Evolutionary conservation across 2,113 vertebrate genomes (phyloP).

Genomic region (Carlito syrichta): DNA sequence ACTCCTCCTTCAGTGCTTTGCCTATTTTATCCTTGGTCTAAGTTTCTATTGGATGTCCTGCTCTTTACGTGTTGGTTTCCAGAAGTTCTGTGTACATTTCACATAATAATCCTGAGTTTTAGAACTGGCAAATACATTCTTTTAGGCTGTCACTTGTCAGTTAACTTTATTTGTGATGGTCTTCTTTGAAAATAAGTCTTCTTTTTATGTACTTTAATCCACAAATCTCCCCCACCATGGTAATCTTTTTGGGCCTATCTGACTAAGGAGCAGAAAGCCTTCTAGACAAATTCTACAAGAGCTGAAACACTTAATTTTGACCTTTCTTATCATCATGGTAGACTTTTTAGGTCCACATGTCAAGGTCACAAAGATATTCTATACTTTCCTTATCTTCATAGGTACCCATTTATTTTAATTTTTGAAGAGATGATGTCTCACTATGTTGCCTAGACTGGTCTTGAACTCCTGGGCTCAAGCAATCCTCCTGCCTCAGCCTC

Average conservation of each 20-base stretch:
- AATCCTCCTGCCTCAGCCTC: too few relatives aligned
- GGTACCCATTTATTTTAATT: background rate
- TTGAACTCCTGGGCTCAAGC: too few relatives aligned
- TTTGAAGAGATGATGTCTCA: too few relatives aligned
- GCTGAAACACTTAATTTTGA: too few relatives aligned
- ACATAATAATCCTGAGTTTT: background rate
- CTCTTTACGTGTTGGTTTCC: background rate
- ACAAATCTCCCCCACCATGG: background rate
- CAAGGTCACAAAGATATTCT: background rate
- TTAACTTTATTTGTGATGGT: too few relatives aligned
- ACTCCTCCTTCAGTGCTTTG: background rate
- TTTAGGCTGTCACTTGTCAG: background rate
- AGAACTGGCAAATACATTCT: background rate
- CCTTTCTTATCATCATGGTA: too few relatives aligned
- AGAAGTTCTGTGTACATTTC: background rate
- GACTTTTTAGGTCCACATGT: too few relatives aligned
- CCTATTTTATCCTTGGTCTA: background rate
- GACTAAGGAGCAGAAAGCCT: too few relatives aligned
- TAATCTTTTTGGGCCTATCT: background rate
- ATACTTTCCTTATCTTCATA: background rate
- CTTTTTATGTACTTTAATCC: background rate
- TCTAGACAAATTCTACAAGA: too few relatives aligned
- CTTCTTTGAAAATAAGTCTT: background rate
- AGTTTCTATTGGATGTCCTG: background rate
- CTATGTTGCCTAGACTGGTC: too few relatives aligned